These are phyloP conservation scores for Brachypalpus laphriformis DNA, from an alignment of 2,888 invertebrate genomes.

Conservation along the genomic window DNA sequence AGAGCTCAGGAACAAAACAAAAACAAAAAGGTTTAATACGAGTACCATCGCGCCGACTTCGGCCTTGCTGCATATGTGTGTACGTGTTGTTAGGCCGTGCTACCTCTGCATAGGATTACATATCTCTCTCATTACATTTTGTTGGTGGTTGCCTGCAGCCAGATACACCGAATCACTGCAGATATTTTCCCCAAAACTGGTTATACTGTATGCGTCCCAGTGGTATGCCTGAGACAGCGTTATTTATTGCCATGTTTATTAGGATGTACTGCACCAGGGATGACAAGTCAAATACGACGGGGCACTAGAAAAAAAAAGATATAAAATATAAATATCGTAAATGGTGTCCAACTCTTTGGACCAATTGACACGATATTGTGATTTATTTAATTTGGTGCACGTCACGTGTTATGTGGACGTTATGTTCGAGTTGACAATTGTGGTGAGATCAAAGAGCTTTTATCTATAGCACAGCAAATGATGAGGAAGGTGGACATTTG, in stretches of 20 bases:
- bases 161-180: conserved; percentile 50
- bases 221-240: conserved; percentile 61
- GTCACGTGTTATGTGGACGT: conserved; percentile 44
- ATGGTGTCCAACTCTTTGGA: conserved; percentile 54
- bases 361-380: conserved; percentile 72
- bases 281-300: conserved; percentile 61
- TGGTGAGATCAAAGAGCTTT: conserved; percentile 56
- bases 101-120: conserved; percentile 69
- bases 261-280: conserved; percentile 70
- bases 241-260: conserved; percentile 72
- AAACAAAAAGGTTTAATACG: conserved; percentile 9
- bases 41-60: background rate
- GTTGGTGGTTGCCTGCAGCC: conserved; percentile 42
- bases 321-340: conserved; percentile 61
- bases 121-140: conserved; percentile 57
- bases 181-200: conserved; percentile 69
- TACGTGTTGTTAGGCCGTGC: conserved; percentile 18
- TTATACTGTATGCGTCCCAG: conserved; percentile 65
- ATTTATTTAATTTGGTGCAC: conserved; percentile 64
- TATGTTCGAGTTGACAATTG: conserved; percentile 44
- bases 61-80: conserved; percentile 18
- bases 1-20: conserved; percentile 8
- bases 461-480: background rate
- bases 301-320: background rate
- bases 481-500: background rate